Evolutionary conservation across 2,797 vertebrate genomes (phyloP), one percentile per base, ranked within the genome.

Genomic region (Gallinago solitaria): DNA sequence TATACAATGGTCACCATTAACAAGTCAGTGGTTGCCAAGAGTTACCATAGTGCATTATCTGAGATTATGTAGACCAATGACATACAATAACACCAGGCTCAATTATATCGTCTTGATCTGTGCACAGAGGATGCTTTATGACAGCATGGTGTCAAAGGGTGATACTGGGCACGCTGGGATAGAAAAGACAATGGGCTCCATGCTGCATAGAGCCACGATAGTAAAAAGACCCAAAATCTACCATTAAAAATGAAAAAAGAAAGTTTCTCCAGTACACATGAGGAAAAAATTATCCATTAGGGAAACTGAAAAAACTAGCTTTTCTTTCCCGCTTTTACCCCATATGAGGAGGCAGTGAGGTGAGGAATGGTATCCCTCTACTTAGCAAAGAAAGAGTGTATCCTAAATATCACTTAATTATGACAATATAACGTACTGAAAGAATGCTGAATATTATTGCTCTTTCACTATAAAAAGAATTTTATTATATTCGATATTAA

Each of bases 51-150:
- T 78, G 92, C 92, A 91, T 95, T 93, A 92, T 95, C 73, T 88
- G 89, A 94, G 69, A 93, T 96, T 96, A 95, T 94, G 92, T 91
- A 94, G 95, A 95, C 89, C 89, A 95, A 45, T 83, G 89, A 59
- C 61, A 93, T 83, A 94, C 91, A 95, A 93, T 87, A 92, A 93
- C 70, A 94, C 84, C 75, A 92, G 41, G 83, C 84, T 95, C 95
- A 96, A 96, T 96, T 93, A 94, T 92, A 47, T 81, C 41, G 6
- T 75, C 84, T 69, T 91, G 91, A 93, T 93, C 76, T 73, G 87
- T 88, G 91, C 95, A 96, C 89, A 97, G 91, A 95, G 82, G 83
- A 88, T 91, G 92, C 91, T 93, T 95, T 96, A 93, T 96, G 94
- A 96, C 92, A 96, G 89, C 45, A 15, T 50, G 37, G 76, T 92